phyloP scores from a whole-genome alignment of 2,113 vertebrate genomes.

The Mesocricetus auratus region DNA sequence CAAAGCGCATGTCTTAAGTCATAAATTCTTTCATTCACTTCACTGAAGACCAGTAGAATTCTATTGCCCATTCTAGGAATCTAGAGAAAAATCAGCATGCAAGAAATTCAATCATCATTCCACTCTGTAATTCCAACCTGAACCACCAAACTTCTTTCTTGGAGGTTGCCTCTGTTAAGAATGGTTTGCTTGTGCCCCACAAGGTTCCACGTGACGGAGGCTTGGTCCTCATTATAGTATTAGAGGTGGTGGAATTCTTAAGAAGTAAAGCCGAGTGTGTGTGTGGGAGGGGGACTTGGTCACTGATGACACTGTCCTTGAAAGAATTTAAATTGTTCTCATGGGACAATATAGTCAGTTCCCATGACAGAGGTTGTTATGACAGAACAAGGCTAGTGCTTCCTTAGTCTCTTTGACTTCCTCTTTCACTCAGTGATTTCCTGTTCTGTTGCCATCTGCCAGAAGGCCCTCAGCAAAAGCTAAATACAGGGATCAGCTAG shows the following conservation, averaged over 20 bases:
- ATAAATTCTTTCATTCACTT: not conserved
- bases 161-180: not conserved
- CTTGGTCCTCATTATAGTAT: not conserved
- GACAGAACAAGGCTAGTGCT: not conserved
- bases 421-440: not conserved
- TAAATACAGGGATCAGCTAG: not conserved
- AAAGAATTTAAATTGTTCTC: not conserved
- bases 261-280: not conserved
- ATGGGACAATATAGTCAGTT: not conserved
- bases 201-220: not conserved
- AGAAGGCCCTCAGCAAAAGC: not conserved
- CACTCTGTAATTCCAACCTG: not conserved
- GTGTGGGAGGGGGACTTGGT: not conserved
- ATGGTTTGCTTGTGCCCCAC: not conserved
- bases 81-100: not conserved
- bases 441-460: not conserved
- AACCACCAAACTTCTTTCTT: not conserved
- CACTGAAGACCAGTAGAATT: not conserved
- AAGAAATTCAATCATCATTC: slow-evolving; percentile 38
- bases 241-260: not conserved
- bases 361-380: not conserved
- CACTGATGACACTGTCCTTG: not conserved
- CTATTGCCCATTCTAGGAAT: not conserved
- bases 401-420: not conserved
- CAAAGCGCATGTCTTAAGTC: not conserved